Evolutionary conservation across 92 coral and sea anemone genomes (phyloP).

Genomic region (Phymanthus crucifer): DNA sequence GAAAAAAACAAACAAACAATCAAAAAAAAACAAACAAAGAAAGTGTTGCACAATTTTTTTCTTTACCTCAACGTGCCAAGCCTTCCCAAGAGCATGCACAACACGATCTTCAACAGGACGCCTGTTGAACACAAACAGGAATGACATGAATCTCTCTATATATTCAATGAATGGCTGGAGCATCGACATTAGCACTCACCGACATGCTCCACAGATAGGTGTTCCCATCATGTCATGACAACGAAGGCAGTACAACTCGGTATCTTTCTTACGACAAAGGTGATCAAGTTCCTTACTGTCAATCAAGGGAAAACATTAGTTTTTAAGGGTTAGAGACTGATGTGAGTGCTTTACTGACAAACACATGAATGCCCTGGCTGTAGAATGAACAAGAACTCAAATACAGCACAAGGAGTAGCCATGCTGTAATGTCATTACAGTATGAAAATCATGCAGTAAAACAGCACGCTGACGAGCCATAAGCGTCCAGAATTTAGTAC

Average conservation of each 20-base stretch:
- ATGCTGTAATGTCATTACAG: too few relatives aligned
- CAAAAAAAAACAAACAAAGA: too few relatives aligned
- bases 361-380: too few relatives aligned
- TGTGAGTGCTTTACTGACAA: too few relatives aligned
- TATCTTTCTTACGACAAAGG: slow-evolving; percentile 93
- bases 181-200: slow-evolving; percentile 42
- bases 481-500: too few relatives aligned
- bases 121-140: slow-evolving; percentile 29
- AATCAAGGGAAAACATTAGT: too few relatives aligned
- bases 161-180: neutral
- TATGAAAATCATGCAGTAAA: too few relatives aligned
- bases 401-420: too few relatives aligned
- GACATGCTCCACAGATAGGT: slow-evolving; percentile 98
- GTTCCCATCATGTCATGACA: slow-evolving; percentile 98
- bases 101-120: slow-evolving; percentile 99
- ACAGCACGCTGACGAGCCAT: too few relatives aligned
- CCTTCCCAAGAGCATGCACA: slow-evolving; percentile 94
- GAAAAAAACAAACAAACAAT: neutral
- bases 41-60: neutral
- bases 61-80: slow-evolving; percentile 96
- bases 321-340: too few relatives aligned
- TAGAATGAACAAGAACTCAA: too few relatives aligned
- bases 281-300: slow-evolving; percentile 92
- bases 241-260: slow-evolving; percentile 93
- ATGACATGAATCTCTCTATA: neutral